Evolutionary conservation across 2,113 vertebrate species (phyloP), one percentile per base, ranked within the genome.

Genomic region (Chloropsis hardwickii): DNA sequence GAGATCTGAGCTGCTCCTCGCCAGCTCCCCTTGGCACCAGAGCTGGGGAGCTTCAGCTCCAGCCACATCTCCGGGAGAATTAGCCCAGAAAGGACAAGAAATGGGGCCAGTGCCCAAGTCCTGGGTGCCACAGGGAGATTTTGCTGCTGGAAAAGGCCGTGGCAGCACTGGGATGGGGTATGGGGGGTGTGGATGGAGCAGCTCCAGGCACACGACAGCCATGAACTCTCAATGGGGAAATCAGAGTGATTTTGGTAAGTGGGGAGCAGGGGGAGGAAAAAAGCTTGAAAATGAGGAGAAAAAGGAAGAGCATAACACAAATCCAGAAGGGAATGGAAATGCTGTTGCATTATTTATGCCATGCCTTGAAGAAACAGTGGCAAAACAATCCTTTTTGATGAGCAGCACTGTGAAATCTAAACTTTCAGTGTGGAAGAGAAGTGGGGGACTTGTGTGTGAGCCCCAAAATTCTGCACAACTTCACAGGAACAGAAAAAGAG

Each of bases 131-230:
- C 50, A 3, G 10, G 28, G 76, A 24, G 37, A 8, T 85, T 73
- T 74, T 40, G 28, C 29, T 29, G 35, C 47, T 76, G 61, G 45
- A 44, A 48, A 50, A 42, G 39, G n/a, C 27, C 1, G 0, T 28
- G 67, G 56, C 29, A 58, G 92, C 1, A 0, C 2, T 1, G 86
- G 82, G 69, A 39, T 2, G 7, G 44, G 19, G 8, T 11, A 18
- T 8, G 44, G 14, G 4, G 1, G 6, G 11, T 31, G 58, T 27
- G 58, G 44, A 69, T 1, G 9, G 44, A 44, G 73, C 47, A 13
- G 31, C 31, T 72, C 42, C 35, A 0, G 0, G 64, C 14, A 4
- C 12, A 6, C 1, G 0, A 10, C 33, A 66, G 53, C 64, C 5
- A 1, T 1, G 0, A 21, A 27, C 14, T 65, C 45, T 56, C 0